A percentile compares a stretch with the other conserved stretches of the same genome.
These are phyloP conservation scores for Cerastis leucographa DNA, from an alignment of 2,888 invertebrate species.

Conservation along the genomic window DNA sequence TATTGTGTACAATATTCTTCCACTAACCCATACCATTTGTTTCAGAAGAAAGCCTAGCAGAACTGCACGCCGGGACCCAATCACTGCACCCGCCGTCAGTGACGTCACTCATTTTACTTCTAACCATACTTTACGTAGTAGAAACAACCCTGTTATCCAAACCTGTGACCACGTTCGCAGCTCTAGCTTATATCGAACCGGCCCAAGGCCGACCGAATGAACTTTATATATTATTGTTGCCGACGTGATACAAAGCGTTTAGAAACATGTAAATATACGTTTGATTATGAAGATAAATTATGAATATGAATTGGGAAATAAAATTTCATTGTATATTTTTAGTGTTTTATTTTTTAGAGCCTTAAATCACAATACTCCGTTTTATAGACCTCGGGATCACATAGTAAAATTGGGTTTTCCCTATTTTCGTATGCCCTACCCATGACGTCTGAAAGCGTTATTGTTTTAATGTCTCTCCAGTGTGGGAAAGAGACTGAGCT, in stretches of 20 bases:
- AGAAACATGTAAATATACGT: constrained; percentile 74
- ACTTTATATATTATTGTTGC: constrained; percentile 79
- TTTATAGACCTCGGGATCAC: too few relatives aligned
- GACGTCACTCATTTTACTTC: constrained; percentile 70
- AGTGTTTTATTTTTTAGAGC: constrained; percentile 70
- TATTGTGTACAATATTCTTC: constrained; percentile 17
- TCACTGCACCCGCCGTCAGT: constrained; percentile 76
- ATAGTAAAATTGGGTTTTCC: too few relatives aligned
- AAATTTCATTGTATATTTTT: constrained; percentile 84
- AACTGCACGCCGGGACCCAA: constrained; percentile 84
- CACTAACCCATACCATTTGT: constrained; percentile 79
- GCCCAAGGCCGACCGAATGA: constrained; percentile 74
- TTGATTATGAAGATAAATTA: constrained; percentile 74
- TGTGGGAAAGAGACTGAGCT: too few relatives aligned
- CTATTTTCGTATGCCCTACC: too few relatives aligned
- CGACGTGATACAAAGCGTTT: constrained; percentile 83
- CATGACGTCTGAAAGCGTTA: too few relatives aligned
- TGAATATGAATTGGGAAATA: constrained; percentile 86
- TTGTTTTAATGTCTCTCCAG: too few relatives aligned
- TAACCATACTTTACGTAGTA: constrained; percentile 72
- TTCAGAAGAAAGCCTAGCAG: constrained; percentile 89
- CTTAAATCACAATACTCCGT: not conserved
- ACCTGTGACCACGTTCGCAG: constrained; percentile 75
- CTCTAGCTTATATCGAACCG: constrained; percentile 70
- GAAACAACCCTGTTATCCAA: constrained; percentile 72